Evolutionary conservation across 2,113 vertebrate species (phyloP).

Genomic region (Proteles cristata): DNA sequence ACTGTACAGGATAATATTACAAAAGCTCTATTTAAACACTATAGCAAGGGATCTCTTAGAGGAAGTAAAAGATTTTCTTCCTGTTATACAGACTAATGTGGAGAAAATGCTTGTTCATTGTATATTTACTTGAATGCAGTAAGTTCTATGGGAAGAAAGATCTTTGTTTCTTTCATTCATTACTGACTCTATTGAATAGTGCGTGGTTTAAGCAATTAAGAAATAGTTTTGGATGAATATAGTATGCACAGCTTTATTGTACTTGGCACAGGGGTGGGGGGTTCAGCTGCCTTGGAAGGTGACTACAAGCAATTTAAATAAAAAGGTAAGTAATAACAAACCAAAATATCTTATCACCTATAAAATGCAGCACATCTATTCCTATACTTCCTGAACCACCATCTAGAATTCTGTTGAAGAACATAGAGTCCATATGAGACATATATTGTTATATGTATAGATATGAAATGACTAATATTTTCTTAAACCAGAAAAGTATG

Average conservation of each 20-base stretch:
- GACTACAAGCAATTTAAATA: background rate
- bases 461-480: constrained; percentile 2
- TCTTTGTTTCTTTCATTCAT: constrained; percentile 47
- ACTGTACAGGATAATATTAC: constrained; percentile 46
- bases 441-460: background rate
- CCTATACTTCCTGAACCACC: background rate
- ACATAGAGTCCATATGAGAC: background rate
- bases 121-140: constrained; percentile 33
- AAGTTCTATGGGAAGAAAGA: background rate
- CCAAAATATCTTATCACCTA: background rate
- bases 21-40: constrained; percentile 43
- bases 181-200: constrained; percentile 1
- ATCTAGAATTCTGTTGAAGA: background rate
- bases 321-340: constrained; percentile 35
- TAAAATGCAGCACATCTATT: background rate
- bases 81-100: background rate
- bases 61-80: background rate
- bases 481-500: background rate
- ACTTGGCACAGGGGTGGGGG: background rate
- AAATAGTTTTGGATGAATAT: constrained; percentile 29
- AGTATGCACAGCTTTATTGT: background rate
- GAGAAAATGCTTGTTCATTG: constrained; percentile 44
- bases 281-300: constrained; percentile 17
- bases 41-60: background rate
- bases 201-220: constrained; percentile 41